Percentiles rank a stretch among this genome's conserved stretches.
Conservation (phyloP, 2,888 invertebrate genomes). For the Yponomeuta malinellus region DNA sequence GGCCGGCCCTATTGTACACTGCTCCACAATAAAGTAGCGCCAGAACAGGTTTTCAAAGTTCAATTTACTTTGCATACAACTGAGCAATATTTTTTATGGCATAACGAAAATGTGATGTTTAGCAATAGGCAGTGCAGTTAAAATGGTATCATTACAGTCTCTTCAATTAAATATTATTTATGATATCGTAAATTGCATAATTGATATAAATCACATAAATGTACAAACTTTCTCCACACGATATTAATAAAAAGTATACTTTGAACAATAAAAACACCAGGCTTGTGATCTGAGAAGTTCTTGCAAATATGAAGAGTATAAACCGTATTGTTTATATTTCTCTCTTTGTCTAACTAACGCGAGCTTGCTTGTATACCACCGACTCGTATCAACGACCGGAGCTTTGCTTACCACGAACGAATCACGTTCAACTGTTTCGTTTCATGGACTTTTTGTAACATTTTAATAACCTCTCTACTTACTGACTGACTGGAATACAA, state of each 20-base stretch:
- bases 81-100: slow-evolving; percentile 3
- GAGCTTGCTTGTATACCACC: slow-evolving; percentile 31
- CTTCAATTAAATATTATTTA: neutral
- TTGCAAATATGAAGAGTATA: slow-evolving; percentile 37
- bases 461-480: slow-evolving; percentile 50
- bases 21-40: slow-evolving; percentile 18
- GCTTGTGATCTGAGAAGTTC: neutral
- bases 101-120: neutral
- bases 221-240: neutral
- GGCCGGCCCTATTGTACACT: slow-evolving; percentile 26
- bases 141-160: neutral
- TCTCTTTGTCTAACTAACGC: slow-evolving; percentile 50
- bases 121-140: neutral
- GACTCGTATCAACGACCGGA: slow-evolving; percentile 64
- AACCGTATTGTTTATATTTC: slow-evolving; percentile 54
- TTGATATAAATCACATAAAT: neutral
- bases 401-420: slow-evolving; percentile 43
- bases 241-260: neutral
- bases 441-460: slow-evolving; percentile 68
- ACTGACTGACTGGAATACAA: slow-evolving; percentile 33
- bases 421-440: slow-evolving; percentile 49
- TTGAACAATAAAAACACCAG: neutral
- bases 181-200: neutral
- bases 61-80: slow-evolving; percentile 12
- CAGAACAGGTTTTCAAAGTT: slow-evolving; percentile 36